These are phyloP conservation scores for Sebastes fasciatus DNA, from an alignment of 2,113 vertebrate genomes.

Conservation along the genomic window DNA sequence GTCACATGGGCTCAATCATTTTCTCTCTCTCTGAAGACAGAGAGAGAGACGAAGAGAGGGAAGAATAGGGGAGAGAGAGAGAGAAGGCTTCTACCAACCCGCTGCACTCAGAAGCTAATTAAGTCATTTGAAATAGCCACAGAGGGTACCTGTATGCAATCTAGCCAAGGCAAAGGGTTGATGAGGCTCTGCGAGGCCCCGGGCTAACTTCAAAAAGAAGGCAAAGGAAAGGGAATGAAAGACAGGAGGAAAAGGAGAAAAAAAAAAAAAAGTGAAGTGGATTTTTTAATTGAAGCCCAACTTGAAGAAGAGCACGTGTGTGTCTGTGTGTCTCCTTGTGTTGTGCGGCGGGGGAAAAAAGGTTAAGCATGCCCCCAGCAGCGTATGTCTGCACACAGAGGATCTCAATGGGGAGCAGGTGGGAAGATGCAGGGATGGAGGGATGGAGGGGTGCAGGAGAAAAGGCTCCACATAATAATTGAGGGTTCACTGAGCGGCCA, in stretches of 20 bases:
- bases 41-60: conserved; percentile 30
- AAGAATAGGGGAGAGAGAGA: conserved; percentile 15
- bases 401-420: conserved; percentile 72
- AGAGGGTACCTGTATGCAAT: conserved; percentile 85
- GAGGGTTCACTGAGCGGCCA: conserved; percentile 73
- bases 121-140: conserved; percentile 87
- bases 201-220: conserved; percentile 83
- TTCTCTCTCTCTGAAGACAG: conserved; percentile 67
- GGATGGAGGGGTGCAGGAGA: conserved; percentile 53
- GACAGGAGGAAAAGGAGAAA: conserved; percentile 36
- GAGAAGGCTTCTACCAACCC: conserved; percentile 54
- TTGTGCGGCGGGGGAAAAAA: conserved; percentile 61
- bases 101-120: conserved; percentile 83
- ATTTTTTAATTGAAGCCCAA: conserved; percentile 77
- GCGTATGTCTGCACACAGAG: conserved; percentile 68
- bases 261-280: conserved; percentile 45
- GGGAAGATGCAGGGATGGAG: conserved; percentile 59
- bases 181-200: conserved; percentile 80
- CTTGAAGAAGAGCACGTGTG: conserved; percentile 66
- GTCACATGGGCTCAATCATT: conserved; percentile 85
- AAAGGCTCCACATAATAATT: conserved; percentile 71
- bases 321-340: conserved; percentile 63
- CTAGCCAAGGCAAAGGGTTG: conserved; percentile 79
- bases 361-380: conserved; percentile 79
- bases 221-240: conserved; percentile 63